Evolutionary conservation across 2,888 invertebrate genomes (phyloP), one percentile per base, ranked within the genome.

Genomic region (Orchesellides sinensis): DNA sequence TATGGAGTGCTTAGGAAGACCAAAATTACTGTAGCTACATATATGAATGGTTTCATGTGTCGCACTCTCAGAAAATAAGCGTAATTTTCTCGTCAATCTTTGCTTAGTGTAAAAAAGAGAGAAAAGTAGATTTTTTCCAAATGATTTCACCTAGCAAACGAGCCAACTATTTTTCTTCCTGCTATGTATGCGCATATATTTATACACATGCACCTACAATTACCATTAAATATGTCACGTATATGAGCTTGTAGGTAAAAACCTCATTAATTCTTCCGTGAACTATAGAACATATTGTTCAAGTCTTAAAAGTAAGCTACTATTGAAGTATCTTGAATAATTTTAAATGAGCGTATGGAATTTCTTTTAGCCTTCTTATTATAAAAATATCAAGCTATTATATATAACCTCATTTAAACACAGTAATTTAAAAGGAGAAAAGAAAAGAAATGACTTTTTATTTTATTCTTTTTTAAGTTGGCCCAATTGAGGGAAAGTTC

Each of bases 61-160:
- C 40, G 59, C 52, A 56, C 35, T 40, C 70, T 23, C 59, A 29
- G 56, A 70, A 19, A 25, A 59, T 59, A 17, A 69, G 21, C 25
- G 59, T 47, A 59, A 59, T 72, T 59, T 47, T 56, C 45, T 72
- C 72, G 45, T 72, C 72, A 72, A 72, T 72, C 59, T 72, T 72
- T 47, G 45, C 59, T 12, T 25, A 17, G 19, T 25, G 12, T 17
- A 17, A 45, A 45, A 59, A 45, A 45, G 17, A 25, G 45, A 59
- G 27, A 70, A 56, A 32, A 14, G 52, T 54, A 29, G 40, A 19
- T 23, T 35, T 59, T 70, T 72, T 59, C 59, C 59, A 72, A 59
- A 59, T 47, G 72, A 72, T 72, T 72, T 72, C 59, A 72, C 72
- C 27, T 27, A 45, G 1, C 59, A 25, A 19, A 32, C 40, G n/a